Evolutionary conservation across 2,888 invertebrate genomes (phyloP).

Genomic region (Hylaea fasciaria): DNA sequence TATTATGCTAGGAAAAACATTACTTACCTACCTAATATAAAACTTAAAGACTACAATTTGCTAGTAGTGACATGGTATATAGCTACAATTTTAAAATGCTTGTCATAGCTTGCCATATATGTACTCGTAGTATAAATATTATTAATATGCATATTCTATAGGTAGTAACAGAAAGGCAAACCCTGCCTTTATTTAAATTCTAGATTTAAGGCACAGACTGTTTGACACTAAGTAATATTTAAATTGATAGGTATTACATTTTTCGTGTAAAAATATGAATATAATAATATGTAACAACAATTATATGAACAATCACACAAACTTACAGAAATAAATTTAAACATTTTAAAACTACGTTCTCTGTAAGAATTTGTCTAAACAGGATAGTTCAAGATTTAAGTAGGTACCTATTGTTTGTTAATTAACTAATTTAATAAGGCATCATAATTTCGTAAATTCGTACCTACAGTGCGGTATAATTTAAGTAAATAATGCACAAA

Average conservation of each 20-base stretch:
- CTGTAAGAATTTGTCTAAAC: slow-evolving; percentile 18
- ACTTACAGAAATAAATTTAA: slow-evolving; percentile 15
- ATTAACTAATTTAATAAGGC: slow-evolving; percentile 30
- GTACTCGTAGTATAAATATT: too few species aligned
- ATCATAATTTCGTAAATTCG: slow-evolving; percentile 21
- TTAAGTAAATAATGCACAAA: slow-evolving; percentile 49
- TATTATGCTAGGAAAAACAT: slow-evolving; percentile 66
- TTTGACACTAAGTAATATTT: slow-evolving; percentile 51
- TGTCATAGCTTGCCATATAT: slow-evolving; percentile 37
- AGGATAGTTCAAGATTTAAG: slow-evolving; percentile 17
- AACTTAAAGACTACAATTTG: slow-evolving; percentile 46
- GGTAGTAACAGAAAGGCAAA: slow-evolving; percentile 7
- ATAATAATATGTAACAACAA: too few species aligned
- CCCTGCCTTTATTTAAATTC: slow-evolving; percentile 16
- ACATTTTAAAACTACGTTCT: too few species aligned
- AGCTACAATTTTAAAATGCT: slow-evolving; percentile 31
- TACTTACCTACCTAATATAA: slow-evolving; percentile 42
- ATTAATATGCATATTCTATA: background rate
- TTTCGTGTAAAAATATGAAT: slow-evolving; percentile 8
- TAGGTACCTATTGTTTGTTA: slow-evolving; percentile 25
- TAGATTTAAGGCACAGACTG: slow-evolving; percentile 64
- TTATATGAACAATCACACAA: slow-evolving; percentile 11
- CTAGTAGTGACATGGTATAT: slow-evolving; percentile 54
- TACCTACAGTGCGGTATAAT: slow-evolving; percentile 13
- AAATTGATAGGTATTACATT: slow-evolving; percentile 5